phyloP scores from a whole-genome alignment of 2,113 vertebrate genomes.

The Brachypteracias leptosomus region DNA sequence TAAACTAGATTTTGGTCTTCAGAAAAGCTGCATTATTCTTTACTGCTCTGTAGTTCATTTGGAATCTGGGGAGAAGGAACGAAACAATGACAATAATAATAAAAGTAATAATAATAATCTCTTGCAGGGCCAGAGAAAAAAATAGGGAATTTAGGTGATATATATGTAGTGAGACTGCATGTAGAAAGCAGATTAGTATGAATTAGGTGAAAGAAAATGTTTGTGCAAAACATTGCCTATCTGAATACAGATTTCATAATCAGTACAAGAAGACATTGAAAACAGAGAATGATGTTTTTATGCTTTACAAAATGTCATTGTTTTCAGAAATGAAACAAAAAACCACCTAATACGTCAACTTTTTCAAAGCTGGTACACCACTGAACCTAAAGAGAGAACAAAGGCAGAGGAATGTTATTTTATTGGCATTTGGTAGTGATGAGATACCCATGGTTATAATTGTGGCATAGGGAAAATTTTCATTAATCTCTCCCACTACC shows the following conservation, averaged over 20 bases:
- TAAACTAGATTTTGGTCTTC: background rate
- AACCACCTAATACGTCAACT: background rate
- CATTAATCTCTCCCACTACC: background rate
- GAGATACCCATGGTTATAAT: background rate
- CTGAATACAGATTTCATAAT: conserved; percentile 57
- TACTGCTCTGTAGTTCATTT: conserved; percentile 6
- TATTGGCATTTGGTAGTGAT: background rate
- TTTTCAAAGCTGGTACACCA: background rate
- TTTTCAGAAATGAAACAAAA: background rate
- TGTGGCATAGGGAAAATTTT: background rate
- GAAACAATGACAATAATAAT: conserved; percentile 20
- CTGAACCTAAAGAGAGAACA: background rate
- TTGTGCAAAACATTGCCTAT: background rate
- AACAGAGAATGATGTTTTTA: background rate
- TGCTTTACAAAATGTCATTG: background rate
- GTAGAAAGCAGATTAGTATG: conserved; percentile 41
- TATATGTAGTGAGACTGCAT: conserved; percentile 22
- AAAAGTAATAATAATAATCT: conserved; percentile 8
- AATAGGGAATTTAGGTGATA: conserved; percentile 4
- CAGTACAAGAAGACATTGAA: background rate
- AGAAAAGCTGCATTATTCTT: no score
- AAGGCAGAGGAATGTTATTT: background rate
- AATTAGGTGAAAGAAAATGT: conserved; percentile 35
- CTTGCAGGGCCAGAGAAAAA: background rate
- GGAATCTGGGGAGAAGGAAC: background rate